phyloP scores from a whole-genome alignment of 2,113 vertebrate genomes.

The Gopherus evgoodei region DNA sequence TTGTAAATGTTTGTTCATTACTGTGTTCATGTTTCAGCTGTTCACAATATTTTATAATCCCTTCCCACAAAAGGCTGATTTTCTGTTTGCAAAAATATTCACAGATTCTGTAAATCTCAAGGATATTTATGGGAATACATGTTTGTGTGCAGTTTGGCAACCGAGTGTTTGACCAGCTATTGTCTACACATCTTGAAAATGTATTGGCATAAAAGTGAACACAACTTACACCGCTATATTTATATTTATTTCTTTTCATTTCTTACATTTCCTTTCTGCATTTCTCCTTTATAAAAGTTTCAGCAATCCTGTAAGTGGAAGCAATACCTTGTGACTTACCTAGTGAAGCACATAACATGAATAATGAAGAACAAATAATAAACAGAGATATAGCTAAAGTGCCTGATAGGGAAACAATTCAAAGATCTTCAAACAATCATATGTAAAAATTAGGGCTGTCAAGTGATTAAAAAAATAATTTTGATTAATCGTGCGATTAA shows the following conservation, averaged over 20 bases:
- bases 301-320: not conserved
- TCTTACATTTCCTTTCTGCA: not conserved
- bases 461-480: not conserved
- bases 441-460: not conserved
- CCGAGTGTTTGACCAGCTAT: not conserved
- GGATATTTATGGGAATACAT: not conserved
- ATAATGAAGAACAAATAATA: not conserved
- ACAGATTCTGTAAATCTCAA: not conserved
- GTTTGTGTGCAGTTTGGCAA: not conserved
- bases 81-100: not conserved
- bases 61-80: not conserved
- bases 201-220: not conserved
- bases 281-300: not conserved
- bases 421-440: not conserved
- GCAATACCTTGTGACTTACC: not conserved
- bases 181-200: not conserved
- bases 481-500: not conserved
- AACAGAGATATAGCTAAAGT: not conserved
- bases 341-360: not conserved
- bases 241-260: not conserved
- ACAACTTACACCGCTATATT: not conserved
- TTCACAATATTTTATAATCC: not conserved
- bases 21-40: constrained; percentile 31
- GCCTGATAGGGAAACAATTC: not conserved
- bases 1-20: not conserved